A percentile compares a stretch with the other conserved stretches of the same genome.
These are phyloP conservation scores for Apantesis nais DNA, from an alignment of 2,888 invertebrate genomes.

Conservation along the genomic window DNA sequence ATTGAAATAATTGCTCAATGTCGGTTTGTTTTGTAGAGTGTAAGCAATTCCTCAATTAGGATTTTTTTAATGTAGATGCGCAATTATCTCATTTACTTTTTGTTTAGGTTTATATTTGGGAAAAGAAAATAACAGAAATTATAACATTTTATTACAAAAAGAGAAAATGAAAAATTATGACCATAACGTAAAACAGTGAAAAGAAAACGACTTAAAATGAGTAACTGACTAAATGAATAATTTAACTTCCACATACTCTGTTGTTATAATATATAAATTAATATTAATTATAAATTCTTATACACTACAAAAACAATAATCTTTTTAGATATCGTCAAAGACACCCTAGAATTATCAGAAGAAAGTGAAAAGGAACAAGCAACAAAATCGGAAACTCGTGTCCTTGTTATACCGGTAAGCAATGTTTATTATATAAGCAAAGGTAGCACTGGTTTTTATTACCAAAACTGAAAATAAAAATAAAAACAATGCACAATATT, in stretches of 20 bases:
- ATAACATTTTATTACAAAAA: not conserved
- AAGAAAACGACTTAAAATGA: not conserved
- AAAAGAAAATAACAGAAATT: not conserved
- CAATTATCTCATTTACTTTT: no score
- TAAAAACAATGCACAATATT: not conserved
- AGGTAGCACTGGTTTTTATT: not conserved
- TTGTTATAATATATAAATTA: not conserved
- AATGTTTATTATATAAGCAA: not conserved
- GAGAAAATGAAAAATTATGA: not conserved
- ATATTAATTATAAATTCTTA: not conserved
- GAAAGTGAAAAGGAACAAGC: slow-evolving; percentile 25
- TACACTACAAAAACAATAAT: not conserved
- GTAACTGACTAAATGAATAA: no score
- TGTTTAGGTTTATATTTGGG: not conserved
- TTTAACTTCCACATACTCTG: not conserved
- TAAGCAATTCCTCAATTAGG: no score
- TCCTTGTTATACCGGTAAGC: slow-evolving; percentile 41
- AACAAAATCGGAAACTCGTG: slow-evolving; percentile 19
- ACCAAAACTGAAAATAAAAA: not conserved
- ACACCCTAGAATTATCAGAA: slow-evolving; percentile 18
- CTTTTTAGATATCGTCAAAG: slow-evolving; percentile 28
- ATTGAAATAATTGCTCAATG: no score
- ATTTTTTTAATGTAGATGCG: no score
- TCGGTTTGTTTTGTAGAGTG: no score
- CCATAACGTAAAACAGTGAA: not conserved